Base-by-base conservation (phyloP, 2,888 invertebrate genomes). In the Sabatieria punctata region DNA sequence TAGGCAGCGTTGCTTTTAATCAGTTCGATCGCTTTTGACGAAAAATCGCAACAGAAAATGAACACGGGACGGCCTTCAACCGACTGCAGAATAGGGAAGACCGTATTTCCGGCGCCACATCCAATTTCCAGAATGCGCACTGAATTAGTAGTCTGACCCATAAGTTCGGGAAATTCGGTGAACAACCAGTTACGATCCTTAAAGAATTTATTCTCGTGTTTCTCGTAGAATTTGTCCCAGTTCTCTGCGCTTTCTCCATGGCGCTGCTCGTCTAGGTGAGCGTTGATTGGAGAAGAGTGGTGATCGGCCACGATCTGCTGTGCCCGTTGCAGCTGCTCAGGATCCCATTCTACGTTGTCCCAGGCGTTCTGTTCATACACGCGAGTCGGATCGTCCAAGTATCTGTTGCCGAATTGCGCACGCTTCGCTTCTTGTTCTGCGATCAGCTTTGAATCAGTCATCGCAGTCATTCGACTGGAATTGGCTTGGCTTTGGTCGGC, bases 131-230 rank as follows among this genome's bases (percentile, higher is more conserved):
- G 79, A 61, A 80, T 78, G 57, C n/a, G n/a, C n/a, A 0, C 82
- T 82, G 63, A 93, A 97, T 68, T 93, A 95, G 64, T 89, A 91
- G 0, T 89, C 91, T n/a, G n/a, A n/a, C n/a, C n/a, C n/a, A n/a
- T n/a, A 26, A 95, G 68, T 69, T 95, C 95, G 1, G 91, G 85
- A 66, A 95, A 95, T 68, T 97, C 95, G 0, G 88, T 91, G 60
- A 91, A 85, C 1, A 97, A 71, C 95, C 95, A 64, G 47, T 65
- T 56, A n/a, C 64, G 47, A 47, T 64, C 60, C 55, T 61, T 65
- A 55, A 64, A 64, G 48, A 64, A 64, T 36, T 57, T 50, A 46
- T 56, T 55, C 25, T 51, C 50, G 51, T 64, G 61, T n/a, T 56
- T 52, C 4, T 53, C 50, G 49, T 65, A 65, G 43, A 64, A 64